Evolutionary conservation across 2,113 vertebrate species (phyloP).

Genomic region (Nothocercus nigrocapillus): DNA sequence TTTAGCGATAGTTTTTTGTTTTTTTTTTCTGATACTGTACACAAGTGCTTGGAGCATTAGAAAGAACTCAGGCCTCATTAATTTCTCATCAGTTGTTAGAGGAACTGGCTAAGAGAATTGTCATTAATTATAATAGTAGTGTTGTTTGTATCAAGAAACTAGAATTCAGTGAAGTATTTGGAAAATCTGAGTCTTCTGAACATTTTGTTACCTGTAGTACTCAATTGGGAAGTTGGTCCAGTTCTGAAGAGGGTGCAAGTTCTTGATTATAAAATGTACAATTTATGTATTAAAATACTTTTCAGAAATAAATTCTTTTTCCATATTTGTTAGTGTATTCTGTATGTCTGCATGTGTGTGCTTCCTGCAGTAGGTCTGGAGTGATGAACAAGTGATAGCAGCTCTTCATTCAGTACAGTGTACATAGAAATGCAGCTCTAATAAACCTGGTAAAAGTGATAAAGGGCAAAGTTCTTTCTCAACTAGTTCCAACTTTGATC

Average conservation of each 20-base stretch:
- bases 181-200: constrained; percentile 4
- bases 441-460: not conserved
- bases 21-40: not conserved
- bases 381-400: not conserved
- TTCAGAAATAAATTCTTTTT: constrained; percentile 62
- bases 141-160: constrained; percentile 17
- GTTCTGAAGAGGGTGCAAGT: constrained; percentile 32
- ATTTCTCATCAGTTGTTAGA: not conserved
- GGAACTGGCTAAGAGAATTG: not conserved
- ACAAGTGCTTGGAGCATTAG: not conserved
- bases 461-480: too few relatives aligned
- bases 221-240: not conserved
- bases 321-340: constrained; percentile 41
- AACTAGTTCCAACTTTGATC: not conserved
- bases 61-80: not conserved
- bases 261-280: constrained; percentile 37
- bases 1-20: not conserved
- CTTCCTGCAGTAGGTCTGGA: not conserved
- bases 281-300: constrained; percentile 62
- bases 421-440: not conserved
- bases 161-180: not conserved
- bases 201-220: constrained; percentile 23
- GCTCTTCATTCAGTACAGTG: not conserved
- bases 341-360: not conserved
- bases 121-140: not conserved